These are phyloP conservation scores for Leptoteleia sp. DNA, from an alignment of 1,140 invertebrate genomes.

Conservation along the genomic window DNA sequence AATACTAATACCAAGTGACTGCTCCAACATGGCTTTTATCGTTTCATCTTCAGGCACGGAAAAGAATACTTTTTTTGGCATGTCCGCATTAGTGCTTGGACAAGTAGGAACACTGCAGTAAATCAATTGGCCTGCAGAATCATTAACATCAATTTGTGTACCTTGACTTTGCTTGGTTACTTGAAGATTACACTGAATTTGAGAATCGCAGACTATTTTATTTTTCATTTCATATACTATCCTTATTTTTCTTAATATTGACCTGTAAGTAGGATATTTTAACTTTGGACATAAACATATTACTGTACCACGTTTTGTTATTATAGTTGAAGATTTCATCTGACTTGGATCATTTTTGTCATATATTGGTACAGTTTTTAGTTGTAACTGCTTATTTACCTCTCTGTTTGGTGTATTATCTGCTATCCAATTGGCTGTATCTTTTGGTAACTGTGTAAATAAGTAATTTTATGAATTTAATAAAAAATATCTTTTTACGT, in stretches of 20 bases:
- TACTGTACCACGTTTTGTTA: not conserved
- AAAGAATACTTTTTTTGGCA: conserved; percentile 17
- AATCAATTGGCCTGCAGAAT: conserved; percentile 1
- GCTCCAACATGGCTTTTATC: not conserved
- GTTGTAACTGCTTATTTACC: not conserved
- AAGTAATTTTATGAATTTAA: too few species aligned
- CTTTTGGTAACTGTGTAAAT: conserved; percentile 9
- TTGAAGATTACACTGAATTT: conserved; percentile 12
- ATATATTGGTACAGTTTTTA: not conserved
- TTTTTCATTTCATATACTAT: conserved; percentile 6
- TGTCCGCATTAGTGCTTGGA: conserved; percentile 14
- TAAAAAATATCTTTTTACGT: too few species aligned
- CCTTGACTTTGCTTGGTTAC: not conserved
- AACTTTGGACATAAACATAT: conserved; percentile 17
- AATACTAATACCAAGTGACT: conserved; percentile 9
- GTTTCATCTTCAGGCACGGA: conserved; percentile 11
- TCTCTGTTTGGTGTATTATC: conserved; percentile 1
- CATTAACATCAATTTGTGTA: conserved; percentile 14
- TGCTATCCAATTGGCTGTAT: not conserved
- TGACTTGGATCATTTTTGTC: too few species aligned
- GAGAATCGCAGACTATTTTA: conserved; percentile 2
- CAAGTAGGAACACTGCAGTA: conserved; percentile 28
- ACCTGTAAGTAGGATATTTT: too few species aligned
- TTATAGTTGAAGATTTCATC: not conserved
- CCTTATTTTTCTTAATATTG: conserved; percentile 10